Conservation (phyloP, 2,888 invertebrate species). For the Thysanoteuthis rhombus region DNA sequence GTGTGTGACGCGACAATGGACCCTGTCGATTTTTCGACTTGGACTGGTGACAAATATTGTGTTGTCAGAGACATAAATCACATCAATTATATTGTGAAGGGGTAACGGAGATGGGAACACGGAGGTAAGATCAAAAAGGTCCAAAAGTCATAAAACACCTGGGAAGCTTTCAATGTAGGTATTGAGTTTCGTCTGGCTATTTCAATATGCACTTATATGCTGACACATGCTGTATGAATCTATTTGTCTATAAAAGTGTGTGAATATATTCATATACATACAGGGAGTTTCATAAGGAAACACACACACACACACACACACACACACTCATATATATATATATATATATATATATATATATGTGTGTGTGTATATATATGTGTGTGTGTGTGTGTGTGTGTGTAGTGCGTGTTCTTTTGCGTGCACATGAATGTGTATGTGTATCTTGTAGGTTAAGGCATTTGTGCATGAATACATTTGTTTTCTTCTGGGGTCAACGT, state of each 20-base stretch:
- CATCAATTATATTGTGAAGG: constrained; percentile 12
- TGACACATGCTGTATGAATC: not conserved
- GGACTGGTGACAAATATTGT: not conserved
- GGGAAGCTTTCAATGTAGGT: not conserved
- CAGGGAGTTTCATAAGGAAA: too few species aligned
- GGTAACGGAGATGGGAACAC: constrained; percentile 12
- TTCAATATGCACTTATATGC: not conserved
- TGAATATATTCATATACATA: not conserved
- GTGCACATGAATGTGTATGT: too few species aligned
- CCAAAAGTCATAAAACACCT: not conserved
- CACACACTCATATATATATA: not conserved
- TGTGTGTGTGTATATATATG: not conserved
- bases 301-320: not conserved
- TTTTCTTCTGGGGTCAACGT: not conserved
- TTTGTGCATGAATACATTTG: not conserved
- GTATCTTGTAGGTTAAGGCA: too few species aligned
- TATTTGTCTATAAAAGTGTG: not conserved
- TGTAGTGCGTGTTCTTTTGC: too few species aligned
- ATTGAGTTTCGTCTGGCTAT: not conserved
- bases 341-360: too few species aligned
- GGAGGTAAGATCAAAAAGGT: constrained; percentile 12
- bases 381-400: not conserved
- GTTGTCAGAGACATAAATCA: not conserved
- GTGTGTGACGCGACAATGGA: constrained; percentile 12
- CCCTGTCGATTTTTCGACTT: constrained; percentile 12